Evolutionary conservation across 64 coral and sea anemone genomes (phyloP).

Genomic region (Anthopleura sola): DNA sequence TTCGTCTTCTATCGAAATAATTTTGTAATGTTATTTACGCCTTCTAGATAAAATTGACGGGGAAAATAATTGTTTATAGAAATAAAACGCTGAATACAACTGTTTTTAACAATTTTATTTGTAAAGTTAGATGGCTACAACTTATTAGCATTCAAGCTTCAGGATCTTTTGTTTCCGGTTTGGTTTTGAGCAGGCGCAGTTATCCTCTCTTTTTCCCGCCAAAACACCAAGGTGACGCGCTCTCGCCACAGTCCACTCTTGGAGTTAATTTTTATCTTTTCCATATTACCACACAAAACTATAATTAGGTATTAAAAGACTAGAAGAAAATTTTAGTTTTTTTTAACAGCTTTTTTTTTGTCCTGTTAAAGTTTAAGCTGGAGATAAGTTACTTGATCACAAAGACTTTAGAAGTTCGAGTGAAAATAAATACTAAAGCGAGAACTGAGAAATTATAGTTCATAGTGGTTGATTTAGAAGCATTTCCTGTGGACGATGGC

Average conservation of each 20-base stretch:
- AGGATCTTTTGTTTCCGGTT: neutral
- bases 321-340: neutral
- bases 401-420: neutral
- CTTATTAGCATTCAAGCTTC: neutral
- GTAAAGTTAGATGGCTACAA: conserved; percentile 1
- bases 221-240: neutral
- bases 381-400: neutral
- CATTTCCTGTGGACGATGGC: conserved; percentile 60
- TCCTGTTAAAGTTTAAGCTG: too few species aligned
- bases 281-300: neutral
- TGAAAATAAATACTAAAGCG: neutral
- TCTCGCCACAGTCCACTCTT: neutral
- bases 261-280: neutral
- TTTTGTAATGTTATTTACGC: too few species aligned
- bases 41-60: too few species aligned
- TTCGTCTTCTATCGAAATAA: too few species aligned
- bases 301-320: neutral
- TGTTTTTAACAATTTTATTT: conserved; percentile 14
- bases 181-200: neutral
- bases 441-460: neutral
- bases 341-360: neutral
- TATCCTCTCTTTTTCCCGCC: neutral
- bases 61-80: neutral
- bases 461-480: conserved; percentile 27
- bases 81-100: neutral